These are phyloP conservation scores for Lycaon pictus DNA, from an alignment of 2,113 vertebrate species.

Conservation along the genomic window DNA sequence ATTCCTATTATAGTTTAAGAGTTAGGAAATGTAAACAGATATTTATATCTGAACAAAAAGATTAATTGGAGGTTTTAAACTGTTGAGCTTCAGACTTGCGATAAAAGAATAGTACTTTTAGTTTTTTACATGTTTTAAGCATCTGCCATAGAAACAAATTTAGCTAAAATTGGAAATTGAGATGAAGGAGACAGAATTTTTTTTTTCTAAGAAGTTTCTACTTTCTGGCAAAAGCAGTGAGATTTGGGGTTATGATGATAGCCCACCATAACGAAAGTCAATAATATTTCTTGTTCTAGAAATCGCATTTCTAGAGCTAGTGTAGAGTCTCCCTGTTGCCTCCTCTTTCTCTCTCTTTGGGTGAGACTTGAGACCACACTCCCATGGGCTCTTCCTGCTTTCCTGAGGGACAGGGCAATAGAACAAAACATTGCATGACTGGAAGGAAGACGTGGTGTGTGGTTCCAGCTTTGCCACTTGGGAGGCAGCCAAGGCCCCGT, in stretches of 20 bases:
- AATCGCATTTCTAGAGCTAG: not conserved
- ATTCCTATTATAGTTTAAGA: not conserved
- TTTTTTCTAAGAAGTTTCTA: not conserved
- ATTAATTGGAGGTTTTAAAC: not conserved
- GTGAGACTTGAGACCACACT: not conserved
- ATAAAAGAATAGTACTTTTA: not conserved
- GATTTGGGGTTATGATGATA: not conserved
- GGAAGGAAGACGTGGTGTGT: not conserved
- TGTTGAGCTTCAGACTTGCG: not conserved
- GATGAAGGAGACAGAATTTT: not conserved
- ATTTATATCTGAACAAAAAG: not conserved
- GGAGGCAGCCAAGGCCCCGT: not conserved
- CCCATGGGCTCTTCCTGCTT: not conserved
- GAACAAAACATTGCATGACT: fast-evolving
- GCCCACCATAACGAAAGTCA: not conserved
- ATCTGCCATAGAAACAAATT: not conserved
- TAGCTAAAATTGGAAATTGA: not conserved
- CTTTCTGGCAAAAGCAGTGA: not conserved
- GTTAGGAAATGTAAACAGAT: not conserved
- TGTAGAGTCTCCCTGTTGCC: not conserved
- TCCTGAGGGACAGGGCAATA: not conserved
- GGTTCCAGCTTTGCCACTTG: not conserved
- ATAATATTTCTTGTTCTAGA: not conserved
- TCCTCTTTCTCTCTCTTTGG: not conserved
- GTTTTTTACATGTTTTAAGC: not conserved